A percentile compares a stretch with the other conserved stretches of the same genome.
These are phyloP conservation scores for Sycobia sp. DNA, from an alignment of 1,140 invertebrate genomes.

Conservation along the genomic window DNA sequence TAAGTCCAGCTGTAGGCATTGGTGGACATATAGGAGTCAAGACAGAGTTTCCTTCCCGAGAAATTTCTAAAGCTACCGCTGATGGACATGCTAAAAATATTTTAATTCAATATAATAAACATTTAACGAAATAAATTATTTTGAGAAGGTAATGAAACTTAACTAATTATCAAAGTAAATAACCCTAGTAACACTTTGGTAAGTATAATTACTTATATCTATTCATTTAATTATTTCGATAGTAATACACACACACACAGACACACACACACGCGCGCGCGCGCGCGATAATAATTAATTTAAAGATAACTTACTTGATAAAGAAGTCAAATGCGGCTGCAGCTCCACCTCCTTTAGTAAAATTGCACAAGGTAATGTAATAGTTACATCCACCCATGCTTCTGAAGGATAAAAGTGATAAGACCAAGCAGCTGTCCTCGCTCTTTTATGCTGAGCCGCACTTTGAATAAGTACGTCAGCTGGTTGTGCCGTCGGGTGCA, in stretches of 20 bases:
- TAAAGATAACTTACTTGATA: conserved; percentile 73
- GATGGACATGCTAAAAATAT: conserved; percentile 77
- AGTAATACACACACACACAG: too few species aligned
- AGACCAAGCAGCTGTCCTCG: conserved; percentile 86
- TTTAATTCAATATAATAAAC: conserved; percentile 9
- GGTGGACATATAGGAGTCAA: conserved; percentile 73
- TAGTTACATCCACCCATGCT: conserved; percentile 81
- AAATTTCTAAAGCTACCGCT: conserved; percentile 83
- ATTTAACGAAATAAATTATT: background rate
- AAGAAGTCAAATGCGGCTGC: conserved; percentile 82
- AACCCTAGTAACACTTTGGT: too few species aligned
- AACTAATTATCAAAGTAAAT: too few species aligned
- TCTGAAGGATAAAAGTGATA: conserved; percentile 93
- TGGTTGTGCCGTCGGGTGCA: conserved; percentile 84
- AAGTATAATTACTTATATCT: too few species aligned
- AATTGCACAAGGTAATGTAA: conserved; percentile 88
- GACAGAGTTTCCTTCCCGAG: conserved; percentile 64
- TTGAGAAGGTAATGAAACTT: conserved; percentile 1
- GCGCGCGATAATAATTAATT: too few species aligned
- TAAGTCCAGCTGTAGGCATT: conserved; percentile 81
- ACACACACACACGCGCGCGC: too few species aligned
- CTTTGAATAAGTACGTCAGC: conserved; percentile 81
- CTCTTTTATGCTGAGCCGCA: conserved; percentile 76
- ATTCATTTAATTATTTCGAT: too few species aligned
- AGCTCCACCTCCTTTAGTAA: conserved; percentile 87